These are phyloP conservation scores for Cryptophagus acutangulus DNA, from an alignment of 2,888 invertebrate genomes.

Conservation along the genomic window DNA sequence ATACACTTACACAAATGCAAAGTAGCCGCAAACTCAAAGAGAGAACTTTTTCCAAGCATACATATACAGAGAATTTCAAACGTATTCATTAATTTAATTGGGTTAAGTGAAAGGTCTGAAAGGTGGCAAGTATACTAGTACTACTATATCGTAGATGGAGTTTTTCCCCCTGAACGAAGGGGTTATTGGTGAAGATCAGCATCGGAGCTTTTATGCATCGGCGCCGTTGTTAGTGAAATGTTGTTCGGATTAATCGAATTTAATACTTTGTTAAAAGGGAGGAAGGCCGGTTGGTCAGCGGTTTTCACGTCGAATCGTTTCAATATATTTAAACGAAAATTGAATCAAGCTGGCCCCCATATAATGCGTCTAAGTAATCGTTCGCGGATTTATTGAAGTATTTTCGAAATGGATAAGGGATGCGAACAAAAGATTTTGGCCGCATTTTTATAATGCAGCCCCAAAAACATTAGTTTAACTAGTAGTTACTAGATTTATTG, in stretches of 20 bases:
- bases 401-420: slow-evolving; percentile 27
- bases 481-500: no score
- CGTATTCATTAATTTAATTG: slow-evolving; percentile 43
- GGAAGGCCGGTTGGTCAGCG: slow-evolving; percentile 34
- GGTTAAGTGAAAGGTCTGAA: slow-evolving; percentile 39
- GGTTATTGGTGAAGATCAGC: slow-evolving; percentile 34
- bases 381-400: slow-evolving; percentile 29
- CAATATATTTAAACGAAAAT: slow-evolving; percentile 32
- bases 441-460: slow-evolving; percentile 28
- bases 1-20: slow-evolving; percentile 20
- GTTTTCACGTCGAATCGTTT: slow-evolving; percentile 25
- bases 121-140: no score
- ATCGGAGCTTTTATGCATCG: slow-evolving; percentile 37
- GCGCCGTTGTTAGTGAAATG: slow-evolving; percentile 35
- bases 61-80: slow-evolving; percentile 35
- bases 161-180: slow-evolving; percentile 19
- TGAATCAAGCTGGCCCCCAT: slow-evolving; percentile 32
- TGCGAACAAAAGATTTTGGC: slow-evolving; percentile 27
- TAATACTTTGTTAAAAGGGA: slow-evolving; percentile 40
- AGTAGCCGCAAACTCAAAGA: slow-evolving; percentile 21
- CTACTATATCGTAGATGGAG: slow-evolving; percentile 6
- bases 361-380: slow-evolving; percentile 35
- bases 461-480: slow-evolving; percentile 14
- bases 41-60: slow-evolving; percentile 22
- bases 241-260: slow-evolving; percentile 42